A percentile compares a stretch with the other conserved stretches of the same genome.
Evolutionary conservation across 2,113 vertebrate genomes (phyloP).

Genomic region (Paralichthys olivaceus): DNA sequence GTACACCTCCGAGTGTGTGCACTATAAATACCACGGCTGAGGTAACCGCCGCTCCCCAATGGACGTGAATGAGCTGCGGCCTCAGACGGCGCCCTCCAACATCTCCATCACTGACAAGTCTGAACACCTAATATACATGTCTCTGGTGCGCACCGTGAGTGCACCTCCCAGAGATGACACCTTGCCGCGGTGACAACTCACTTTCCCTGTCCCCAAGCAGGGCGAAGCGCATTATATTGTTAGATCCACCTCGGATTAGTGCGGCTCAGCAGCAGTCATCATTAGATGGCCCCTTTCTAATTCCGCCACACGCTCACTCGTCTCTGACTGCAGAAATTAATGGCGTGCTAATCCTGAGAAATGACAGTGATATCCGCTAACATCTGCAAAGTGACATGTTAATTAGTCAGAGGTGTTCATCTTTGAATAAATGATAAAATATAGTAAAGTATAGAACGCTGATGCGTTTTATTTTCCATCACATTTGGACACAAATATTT

Average conservation of each 20-base stretch:
- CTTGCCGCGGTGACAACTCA: background rate
- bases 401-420: background rate
- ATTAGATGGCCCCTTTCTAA: constrained; percentile 21
- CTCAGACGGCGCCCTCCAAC: constrained; percentile 4
- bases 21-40: constrained; percentile 61
- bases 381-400: background rate
- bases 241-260: constrained; percentile 52
- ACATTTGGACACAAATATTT: too few species aligned
- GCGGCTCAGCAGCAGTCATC: constrained; percentile 35
- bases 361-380: background rate
- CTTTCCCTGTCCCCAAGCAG: background rate
- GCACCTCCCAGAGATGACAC: background rate
- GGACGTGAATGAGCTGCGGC: background rate
- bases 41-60: constrained; percentile 31
- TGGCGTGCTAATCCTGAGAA: constrained; percentile 11
- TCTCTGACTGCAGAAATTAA: constrained; percentile 10
- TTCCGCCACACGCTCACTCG: constrained; percentile 1
- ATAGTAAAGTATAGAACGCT: too few species aligned
- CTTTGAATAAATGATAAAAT: background rate
- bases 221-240: constrained; percentile 29
- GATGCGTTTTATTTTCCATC: background rate
- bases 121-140: background rate
- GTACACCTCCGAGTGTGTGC: constrained; percentile 64
- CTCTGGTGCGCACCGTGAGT: background rate
- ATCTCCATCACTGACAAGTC: constrained; percentile 18